Evolutionary conservation across 35 echinoderm and acorn worm species (phyloP).

Genomic region (Ptychodera flava): DNA sequence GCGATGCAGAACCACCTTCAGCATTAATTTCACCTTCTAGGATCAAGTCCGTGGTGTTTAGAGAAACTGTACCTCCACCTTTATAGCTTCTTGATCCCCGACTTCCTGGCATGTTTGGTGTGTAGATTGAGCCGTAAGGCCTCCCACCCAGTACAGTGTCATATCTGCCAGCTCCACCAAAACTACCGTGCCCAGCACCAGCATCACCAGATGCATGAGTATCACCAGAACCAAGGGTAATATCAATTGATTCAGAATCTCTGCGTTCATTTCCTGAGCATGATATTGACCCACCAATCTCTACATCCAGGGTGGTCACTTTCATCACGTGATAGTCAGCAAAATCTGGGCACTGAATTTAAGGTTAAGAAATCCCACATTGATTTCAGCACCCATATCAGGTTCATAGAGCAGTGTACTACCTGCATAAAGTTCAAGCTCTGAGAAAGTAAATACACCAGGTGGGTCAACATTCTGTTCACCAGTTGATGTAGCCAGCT

Average conservation of each 20-base stretch:
- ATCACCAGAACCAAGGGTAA: conserved; percentile 32
- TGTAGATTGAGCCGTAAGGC: conserved; percentile 74
- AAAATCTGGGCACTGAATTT: conserved; percentile 64
- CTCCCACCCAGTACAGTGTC: conserved; percentile 23
- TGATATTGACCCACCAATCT: conserved; percentile 45
- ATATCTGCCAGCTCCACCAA: conserved; percentile 47
- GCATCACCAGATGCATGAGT: conserved; percentile 13
- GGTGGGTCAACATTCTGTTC: neutral
- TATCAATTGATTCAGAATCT: conserved; percentile 45
- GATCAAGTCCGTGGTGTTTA: conserved; percentile 41
- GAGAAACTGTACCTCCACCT: conserved; percentile 41
- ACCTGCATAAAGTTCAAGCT: conserved; percentile 53
- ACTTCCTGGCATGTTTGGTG: conserved; percentile 63
- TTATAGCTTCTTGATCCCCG: conserved; percentile 7
- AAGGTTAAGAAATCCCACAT: conserved; percentile 41
- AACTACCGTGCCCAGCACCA: conserved; percentile 82
- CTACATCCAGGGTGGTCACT: conserved; percentile 44
- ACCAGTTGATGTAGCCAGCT: conserved; percentile 20
- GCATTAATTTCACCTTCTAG: conserved; percentile 66
- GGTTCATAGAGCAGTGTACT: conserved; percentile 49
- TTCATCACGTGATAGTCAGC: conserved; percentile 55
- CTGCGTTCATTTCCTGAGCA: conserved; percentile 38
- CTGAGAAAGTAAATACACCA: conserved; percentile 69
- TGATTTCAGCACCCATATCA: conserved; percentile 63
- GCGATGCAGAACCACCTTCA: conserved; percentile 14